A percentile compares a stretch with the other conserved stretches of the same genome.
These are phyloP conservation scores for Stigmatopora nigra DNA, from an alignment of 2,113 vertebrate species.

Conservation along the genomic window DNA sequence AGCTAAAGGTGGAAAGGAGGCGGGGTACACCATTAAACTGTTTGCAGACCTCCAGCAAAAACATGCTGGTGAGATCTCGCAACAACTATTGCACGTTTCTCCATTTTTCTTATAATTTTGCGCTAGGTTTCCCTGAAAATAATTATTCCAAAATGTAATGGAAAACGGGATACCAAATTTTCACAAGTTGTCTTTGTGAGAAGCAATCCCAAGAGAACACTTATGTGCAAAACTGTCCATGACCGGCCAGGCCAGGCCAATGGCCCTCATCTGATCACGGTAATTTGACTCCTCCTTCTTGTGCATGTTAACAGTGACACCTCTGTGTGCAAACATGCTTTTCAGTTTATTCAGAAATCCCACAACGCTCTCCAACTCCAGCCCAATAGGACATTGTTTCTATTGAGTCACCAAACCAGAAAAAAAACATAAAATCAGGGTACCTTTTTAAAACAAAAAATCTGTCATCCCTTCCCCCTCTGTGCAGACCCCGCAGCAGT, in stretches of 20 bases:
- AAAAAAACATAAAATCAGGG: slow-evolving; percentile 22
- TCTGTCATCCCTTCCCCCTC: slow-evolving; percentile 16
- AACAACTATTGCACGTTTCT: background rate
- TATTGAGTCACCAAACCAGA: slow-evolving; percentile 28
- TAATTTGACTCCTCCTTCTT: slow-evolving; percentile 44
- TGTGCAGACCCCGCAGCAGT: slow-evolving; percentile 30
- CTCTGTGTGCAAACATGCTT: slow-evolving; percentile 32
- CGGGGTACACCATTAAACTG: no score
- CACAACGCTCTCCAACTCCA: slow-evolving; percentile 25
- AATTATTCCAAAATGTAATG: slow-evolving; percentile 29
- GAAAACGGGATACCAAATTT: slow-evolving; percentile 28
- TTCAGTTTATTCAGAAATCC: slow-evolving; percentile 47
- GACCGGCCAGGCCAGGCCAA: slow-evolving; percentile 29
- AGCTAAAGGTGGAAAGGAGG: no score
- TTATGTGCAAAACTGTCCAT: slow-evolving; percentile 28
- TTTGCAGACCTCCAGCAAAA: no score
- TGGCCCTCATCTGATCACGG: slow-evolving; percentile 46
- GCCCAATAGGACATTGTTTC: slow-evolving; percentile 36
- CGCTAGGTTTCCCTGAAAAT: slow-evolving; percentile 11
- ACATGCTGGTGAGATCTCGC: background rate
- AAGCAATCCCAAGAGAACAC: slow-evolving; percentile 25
- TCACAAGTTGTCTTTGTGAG: slow-evolving; percentile 45
- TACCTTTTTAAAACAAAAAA: slow-evolving; percentile 20
- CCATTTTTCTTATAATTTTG: background rate
- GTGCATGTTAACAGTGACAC: slow-evolving; percentile 25